Evolutionary conservation across 2,113 vertebrate genomes (phyloP).

Genomic region (Coracopsis vasa): DNA sequence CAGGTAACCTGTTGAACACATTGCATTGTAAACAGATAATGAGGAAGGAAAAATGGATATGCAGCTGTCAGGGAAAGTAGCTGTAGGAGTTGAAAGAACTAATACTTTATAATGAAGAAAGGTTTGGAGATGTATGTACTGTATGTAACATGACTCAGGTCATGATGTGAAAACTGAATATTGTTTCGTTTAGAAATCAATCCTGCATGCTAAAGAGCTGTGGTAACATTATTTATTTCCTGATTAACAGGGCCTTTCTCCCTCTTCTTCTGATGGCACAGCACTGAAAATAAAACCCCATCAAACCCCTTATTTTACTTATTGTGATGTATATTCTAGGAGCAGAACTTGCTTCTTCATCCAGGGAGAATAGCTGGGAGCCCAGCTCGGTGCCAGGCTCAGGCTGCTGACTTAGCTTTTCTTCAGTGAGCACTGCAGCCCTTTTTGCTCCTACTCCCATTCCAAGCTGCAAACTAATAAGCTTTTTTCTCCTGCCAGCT

Average conservation of each 20-base stretch:
- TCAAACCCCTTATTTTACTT: not conserved
- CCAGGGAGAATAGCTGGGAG: not conserved
- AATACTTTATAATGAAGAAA: not conserved
- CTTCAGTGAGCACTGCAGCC: not conserved
- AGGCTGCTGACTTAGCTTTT: slow-evolving; percentile 32
- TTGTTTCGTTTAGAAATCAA: not conserved
- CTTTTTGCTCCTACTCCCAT: not conserved
- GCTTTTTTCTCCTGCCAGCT: not conserved
- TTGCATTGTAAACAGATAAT: not conserved
- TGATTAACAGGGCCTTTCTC: not conserved
- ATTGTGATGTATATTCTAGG: not conserved
- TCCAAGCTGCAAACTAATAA: not conserved
- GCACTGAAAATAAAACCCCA: not conserved
- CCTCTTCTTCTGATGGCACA: not conserved
- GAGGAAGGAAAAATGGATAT: not conserved
- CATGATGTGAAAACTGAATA: not conserved
- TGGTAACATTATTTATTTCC: not conserved
- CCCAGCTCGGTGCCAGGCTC: not conserved
- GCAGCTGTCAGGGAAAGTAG: not conserved
- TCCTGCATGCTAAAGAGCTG: slow-evolving; percentile 8
- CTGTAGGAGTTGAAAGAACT: not conserved
- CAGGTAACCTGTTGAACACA: not conserved
- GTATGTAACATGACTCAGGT: not conserved
- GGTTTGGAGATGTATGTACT: not conserved
- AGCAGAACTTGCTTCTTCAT: not conserved